These are phyloP conservation scores for Brachypteracias leptosomus DNA, from an alignment of 2,113 vertebrate genomes.

Conservation along the genomic window DNA sequence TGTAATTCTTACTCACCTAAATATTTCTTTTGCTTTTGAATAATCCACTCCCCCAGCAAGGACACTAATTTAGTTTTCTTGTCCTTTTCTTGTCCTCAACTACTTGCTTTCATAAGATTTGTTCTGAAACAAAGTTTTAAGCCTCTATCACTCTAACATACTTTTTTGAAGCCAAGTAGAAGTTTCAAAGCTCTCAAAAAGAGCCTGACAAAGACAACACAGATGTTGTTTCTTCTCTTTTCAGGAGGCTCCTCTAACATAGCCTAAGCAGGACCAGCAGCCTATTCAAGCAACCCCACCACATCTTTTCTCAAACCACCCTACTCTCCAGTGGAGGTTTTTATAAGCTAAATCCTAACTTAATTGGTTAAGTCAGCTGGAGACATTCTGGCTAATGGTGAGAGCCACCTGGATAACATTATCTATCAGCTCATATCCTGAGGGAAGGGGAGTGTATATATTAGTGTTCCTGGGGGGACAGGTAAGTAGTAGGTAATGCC, in stretches of 20 bases:
- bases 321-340: accelerated
- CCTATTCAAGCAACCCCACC: accelerated
- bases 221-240: accelerated
- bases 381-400: background rate
- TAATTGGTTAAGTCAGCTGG: background rate
- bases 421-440: background rate
- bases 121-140: background rate
- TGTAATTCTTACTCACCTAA: background rate
- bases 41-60: accelerated
- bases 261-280: accelerated
- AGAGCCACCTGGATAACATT: background rate
- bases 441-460: background rate
- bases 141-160: accelerated
- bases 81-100: no score
- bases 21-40: accelerated
- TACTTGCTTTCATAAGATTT: background rate
- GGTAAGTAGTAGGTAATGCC: accelerated
- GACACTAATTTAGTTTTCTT: background rate
- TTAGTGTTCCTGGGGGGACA: accelerated
- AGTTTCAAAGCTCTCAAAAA: accelerated
- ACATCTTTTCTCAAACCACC: accelerated
- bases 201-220: accelerated
- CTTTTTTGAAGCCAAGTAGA: background rate
- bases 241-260: accelerated
- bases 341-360: background rate